A percentile compares a stretch with the other conserved stretches of the same genome.
These are phyloP conservation scores for Megalonaias nervosa DNA, from an alignment of 1,140 invertebrate species.

Conservation along the genomic window DNA sequence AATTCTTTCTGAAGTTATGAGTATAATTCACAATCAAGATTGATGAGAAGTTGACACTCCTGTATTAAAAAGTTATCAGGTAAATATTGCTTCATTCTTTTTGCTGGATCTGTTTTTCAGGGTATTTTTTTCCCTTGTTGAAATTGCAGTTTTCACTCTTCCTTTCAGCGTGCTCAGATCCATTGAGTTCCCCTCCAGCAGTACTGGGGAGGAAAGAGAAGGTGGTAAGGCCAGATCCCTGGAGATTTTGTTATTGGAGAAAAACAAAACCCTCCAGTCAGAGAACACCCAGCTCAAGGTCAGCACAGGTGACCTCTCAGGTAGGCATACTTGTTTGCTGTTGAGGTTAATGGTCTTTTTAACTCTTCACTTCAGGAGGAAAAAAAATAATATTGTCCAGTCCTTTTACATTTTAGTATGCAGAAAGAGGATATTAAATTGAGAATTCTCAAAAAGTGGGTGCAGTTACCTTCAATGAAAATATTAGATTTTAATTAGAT, in stretches of 20 bases:
- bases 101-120: no score
- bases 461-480: no score
- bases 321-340: conserved; percentile 52
- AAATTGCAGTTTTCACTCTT: conserved; percentile 30
- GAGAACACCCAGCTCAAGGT: conserved; percentile 73
- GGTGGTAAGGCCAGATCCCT: conserved; percentile 76
- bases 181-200: conserved; percentile 79
- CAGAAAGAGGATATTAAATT: background rate
- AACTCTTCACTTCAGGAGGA: no score
- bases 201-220: conserved; percentile 62
- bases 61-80: no score
- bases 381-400: background rate
- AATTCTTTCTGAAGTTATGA: no score
- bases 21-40: no score
- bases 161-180: conserved; percentile 82
- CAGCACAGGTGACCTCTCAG: conserved; percentile 65
- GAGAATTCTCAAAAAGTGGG: background rate
- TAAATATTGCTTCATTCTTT: no score
- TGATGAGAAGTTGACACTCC: no score
- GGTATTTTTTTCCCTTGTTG: no score
- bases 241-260: conserved; percentile 84
- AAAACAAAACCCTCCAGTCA: conserved; percentile 80
- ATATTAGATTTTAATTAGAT: no score
- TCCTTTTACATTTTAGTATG: background rate
- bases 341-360: background rate